These are phyloP conservation scores for Dromius quadrimaculatus DNA, from an alignment of 2,888 invertebrate species.

Conservation along the genomic window DNA sequence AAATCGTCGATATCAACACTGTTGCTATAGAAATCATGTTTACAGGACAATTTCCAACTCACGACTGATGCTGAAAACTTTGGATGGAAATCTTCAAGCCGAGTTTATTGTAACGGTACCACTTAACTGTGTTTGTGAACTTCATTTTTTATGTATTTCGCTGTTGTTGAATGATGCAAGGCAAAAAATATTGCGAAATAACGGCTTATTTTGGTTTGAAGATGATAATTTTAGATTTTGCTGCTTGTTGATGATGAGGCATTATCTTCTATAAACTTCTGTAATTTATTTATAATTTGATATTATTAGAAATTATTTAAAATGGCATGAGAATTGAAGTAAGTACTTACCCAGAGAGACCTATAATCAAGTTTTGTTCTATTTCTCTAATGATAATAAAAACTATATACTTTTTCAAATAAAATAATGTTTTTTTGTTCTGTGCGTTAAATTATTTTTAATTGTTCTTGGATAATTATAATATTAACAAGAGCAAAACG, in stretches of 20 bases:
- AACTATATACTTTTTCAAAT: too few relatives aligned
- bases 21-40: slow-evolving; percentile 23
- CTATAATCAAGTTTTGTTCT: too few relatives aligned
- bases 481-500: too few relatives aligned
- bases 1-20: background rate
- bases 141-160: slow-evolving; percentile 17
- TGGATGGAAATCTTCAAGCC: background rate
- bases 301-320: background rate
- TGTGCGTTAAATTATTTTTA: too few relatives aligned
- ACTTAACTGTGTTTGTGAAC: slow-evolving; percentile 40
- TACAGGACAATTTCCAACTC: background rate
- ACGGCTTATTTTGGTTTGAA: slow-evolving; percentile 17
- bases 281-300: slow-evolving; percentile 21
- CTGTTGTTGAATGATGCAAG: slow-evolving; percentile 1
- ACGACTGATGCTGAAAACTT: slow-evolving; percentile 23
- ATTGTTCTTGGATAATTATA: too few relatives aligned
- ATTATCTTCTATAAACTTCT: background rate
- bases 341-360: too few relatives aligned
- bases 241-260: slow-evolving; percentile 15
- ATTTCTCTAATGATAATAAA: too few relatives aligned
- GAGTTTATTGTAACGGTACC: slow-evolving; percentile 39
- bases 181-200: slow-evolving; percentile 38
- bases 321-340: background rate
- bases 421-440: too few relatives aligned
- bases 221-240: background rate